Evolutionary conservation across 2,113 vertebrate genomes (phyloP).

Genomic region (Cebus imitator): DNA sequence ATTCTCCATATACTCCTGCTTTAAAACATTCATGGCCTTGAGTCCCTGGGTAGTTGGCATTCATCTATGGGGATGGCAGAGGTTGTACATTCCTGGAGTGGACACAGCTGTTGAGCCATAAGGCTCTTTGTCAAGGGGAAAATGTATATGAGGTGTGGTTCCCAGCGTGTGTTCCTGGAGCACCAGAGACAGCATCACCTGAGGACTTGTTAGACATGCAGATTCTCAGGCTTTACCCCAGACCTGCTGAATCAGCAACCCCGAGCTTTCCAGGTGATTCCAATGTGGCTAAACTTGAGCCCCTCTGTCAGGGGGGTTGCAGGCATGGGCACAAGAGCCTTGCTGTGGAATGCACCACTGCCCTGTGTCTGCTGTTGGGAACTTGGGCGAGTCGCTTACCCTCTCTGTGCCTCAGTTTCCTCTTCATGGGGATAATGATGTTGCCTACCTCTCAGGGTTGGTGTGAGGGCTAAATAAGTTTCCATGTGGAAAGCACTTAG

Average conservation of each 20-base stretch:
- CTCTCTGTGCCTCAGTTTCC: neutral
- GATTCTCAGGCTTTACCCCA: fast-evolving
- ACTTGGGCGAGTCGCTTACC: neutral
- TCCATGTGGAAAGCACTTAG: neutral
- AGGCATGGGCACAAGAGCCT: neutral
- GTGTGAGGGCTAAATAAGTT: neutral
- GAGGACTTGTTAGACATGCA: neutral
- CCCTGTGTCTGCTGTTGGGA: fast-evolving
- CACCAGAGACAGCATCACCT: neutral
- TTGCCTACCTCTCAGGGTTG: neutral
- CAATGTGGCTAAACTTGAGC: neutral
- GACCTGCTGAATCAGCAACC: neutral
- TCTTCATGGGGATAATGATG: fast-evolving
- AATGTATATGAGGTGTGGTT: fast-evolving
- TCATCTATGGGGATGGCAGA: neutral
- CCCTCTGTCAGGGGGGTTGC: fast-evolving
- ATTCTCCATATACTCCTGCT: neutral
- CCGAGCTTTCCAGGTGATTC: fast-evolving
- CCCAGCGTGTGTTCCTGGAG: neutral
- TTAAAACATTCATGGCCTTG: neutral
- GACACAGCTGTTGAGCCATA: neutral
- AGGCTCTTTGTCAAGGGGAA: too few relatives aligned
- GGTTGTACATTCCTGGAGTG: neutral
- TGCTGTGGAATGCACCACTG: fast-evolving
- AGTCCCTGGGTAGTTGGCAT: fast-evolving